phyloP scores from a whole-genome alignment of 2,797 vertebrate genomes.

The Syngnathus rostellatus region DNA sequence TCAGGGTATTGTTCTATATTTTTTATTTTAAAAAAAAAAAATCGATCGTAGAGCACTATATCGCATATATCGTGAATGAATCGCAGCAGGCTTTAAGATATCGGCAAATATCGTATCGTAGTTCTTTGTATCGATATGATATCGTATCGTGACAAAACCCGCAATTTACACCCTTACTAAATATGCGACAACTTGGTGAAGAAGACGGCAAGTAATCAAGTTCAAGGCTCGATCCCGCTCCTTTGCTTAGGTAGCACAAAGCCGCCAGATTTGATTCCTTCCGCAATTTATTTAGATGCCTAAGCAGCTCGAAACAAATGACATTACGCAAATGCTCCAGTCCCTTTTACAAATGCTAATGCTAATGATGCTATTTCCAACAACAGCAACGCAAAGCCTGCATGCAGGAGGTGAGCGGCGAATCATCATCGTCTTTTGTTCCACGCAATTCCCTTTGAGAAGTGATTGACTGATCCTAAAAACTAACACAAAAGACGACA shows the following conservation, averaged over 20 bases:
- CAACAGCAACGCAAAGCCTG: background rate
- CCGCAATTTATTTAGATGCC: background rate
- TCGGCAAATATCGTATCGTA: no score
- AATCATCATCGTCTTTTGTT: slow-evolving; percentile 13
- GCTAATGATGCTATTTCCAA: slow-evolving; percentile 1
- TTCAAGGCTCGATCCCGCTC: background rate
- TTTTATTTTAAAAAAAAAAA: no score
- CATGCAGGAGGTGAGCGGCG: background rate
- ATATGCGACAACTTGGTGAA: background rate
- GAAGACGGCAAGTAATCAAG: background rate
- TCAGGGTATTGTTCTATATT: no score
- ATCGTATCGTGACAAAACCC: no score
- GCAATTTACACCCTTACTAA: no score
- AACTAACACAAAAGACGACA: slow-evolving; percentile 15
- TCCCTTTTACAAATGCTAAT: background rate
- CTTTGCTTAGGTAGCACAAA: background rate
- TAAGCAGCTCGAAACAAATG: background rate
- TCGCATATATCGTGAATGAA: no score
- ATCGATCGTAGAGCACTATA: no score
- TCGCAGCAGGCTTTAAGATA: no score
- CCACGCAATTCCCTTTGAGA: slow-evolving; percentile 5
- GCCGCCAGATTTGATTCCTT: background rate
- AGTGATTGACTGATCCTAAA: slow-evolving; percentile 28
- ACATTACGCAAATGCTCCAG: background rate
- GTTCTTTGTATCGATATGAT: no score